Conservation (phyloP, 2,888 invertebrate genomes). For the Cerastoderma edule region DNA sequence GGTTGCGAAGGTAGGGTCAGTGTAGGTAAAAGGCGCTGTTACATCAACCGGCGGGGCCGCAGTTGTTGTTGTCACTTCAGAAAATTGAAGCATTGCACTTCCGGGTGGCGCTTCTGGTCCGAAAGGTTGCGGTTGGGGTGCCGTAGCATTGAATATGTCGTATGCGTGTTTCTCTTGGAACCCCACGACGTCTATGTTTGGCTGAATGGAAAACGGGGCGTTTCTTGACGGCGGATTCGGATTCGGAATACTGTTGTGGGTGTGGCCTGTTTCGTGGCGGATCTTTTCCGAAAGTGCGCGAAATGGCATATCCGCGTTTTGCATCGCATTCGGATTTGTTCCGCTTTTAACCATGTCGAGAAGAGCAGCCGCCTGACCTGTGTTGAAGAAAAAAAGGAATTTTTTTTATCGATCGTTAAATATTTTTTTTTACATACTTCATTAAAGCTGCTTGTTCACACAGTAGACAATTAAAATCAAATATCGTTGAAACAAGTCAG, state of each 20-base stretch:
- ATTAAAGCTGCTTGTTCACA: too few relatives aligned
- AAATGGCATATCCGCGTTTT: slow-evolving; percentile 12
- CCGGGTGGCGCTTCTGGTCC: neutral
- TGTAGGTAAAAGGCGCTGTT: neutral
- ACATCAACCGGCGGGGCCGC: neutral
- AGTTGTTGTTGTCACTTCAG: slow-evolving; percentile 1
- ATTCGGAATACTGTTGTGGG: neutral
- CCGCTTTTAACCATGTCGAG: neutral
- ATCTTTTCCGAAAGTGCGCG: neutral
- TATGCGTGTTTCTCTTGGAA: slow-evolving; percentile 7
- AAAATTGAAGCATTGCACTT: neutral
- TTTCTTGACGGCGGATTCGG: neutral
- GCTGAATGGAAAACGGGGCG: neutral
- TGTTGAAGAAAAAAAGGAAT: neutral
- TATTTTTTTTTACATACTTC: slow-evolving; percentile 1
- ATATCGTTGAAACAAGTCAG: too few relatives aligned
- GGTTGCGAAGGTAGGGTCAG: neutral
- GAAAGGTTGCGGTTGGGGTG: neutral
- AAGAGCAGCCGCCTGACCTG: slow-evolving; percentile 9
- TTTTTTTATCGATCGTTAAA: too few relatives aligned
- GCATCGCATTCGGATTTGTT: neutral
- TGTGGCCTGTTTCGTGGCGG: neutral
- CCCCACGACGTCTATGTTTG: neutral
- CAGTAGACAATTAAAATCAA: too few relatives aligned
- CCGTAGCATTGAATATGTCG: neutral